These are phyloP conservation scores for Thamnophis sirtalis DNA, from an alignment of 2,113 vertebrate genomes.

Conservation along the genomic window DNA sequence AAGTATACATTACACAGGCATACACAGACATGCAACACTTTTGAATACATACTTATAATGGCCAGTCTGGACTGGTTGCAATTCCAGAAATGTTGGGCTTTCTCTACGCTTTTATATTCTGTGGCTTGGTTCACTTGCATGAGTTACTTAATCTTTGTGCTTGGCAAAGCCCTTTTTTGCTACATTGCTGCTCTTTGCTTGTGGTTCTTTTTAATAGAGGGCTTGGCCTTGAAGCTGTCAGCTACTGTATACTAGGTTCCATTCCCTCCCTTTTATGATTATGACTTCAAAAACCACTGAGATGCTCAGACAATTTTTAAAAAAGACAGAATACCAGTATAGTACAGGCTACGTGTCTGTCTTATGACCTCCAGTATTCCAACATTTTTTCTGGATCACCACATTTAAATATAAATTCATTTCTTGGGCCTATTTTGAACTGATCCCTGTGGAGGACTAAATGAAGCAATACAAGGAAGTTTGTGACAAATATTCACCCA, in stretches of 20 bases:
- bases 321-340: conserved; percentile 4
- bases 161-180: not conserved
- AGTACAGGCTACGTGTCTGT: too few relatives aligned
- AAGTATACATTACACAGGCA: not conserved
- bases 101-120: not conserved
- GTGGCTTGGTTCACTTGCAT: conserved; percentile 13
- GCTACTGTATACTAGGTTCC: not conserved
- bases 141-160: not conserved
- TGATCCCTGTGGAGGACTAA: conserved; percentile 35
- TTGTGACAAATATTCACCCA: conserved; percentile 30
- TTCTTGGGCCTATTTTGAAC: conserved; percentile 37
- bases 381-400: not conserved
- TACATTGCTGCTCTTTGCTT: not conserved
- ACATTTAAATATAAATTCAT: conserved; percentile 9
- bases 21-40: not conserved
- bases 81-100: not conserved
- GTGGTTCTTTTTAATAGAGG: not conserved
- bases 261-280: not conserved
- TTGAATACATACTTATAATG: not conserved
- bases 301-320: conserved; percentile 19
- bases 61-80: not conserved
- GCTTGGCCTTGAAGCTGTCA: not conserved
- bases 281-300: not conserved
- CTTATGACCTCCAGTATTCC: not conserved
- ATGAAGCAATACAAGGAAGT: conserved; percentile 27